Percentiles rank a stretch among this genome's conserved stretches.
These are phyloP conservation scores for Bombylius major DNA, from an alignment of 2,888 invertebrate species.

Conservation along the genomic window DNA sequence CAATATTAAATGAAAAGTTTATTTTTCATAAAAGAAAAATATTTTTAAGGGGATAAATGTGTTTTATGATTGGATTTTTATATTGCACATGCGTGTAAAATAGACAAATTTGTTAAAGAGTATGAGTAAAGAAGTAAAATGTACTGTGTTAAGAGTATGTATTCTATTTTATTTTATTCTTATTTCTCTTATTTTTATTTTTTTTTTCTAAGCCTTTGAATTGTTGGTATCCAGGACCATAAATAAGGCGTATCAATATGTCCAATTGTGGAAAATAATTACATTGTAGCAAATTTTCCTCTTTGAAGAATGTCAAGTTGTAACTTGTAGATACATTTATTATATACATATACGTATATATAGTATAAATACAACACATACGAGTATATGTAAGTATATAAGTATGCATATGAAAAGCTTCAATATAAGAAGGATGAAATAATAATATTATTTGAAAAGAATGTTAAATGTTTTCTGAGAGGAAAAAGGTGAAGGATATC, in stretches of 20 bases:
- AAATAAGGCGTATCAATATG: constrained; percentile 35
- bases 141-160: no score
- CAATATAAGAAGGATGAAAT: no score
- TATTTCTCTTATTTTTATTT: no score
- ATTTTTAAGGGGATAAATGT: neutral
- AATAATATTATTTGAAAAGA: no score
- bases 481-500: no score
- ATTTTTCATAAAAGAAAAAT: neutral
- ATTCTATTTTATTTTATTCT: no score
- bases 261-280: constrained; percentile 40
- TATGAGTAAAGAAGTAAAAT: neutral
- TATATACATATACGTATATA: neutral
- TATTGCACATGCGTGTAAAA: neutral
- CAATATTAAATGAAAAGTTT: neutral
- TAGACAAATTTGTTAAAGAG: neutral
- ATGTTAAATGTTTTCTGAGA: no score
- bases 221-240: neutral
- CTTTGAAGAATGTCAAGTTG: constrained; percentile 2
- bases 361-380: no score
- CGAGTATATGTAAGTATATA: no score
- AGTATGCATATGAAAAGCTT: no score
- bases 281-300: constrained; percentile 37
- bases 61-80: neutral
- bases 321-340: no score
- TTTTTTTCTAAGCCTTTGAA: neutral